These are phyloP conservation scores for Anarsia innoxiella DNA, from an alignment of 2,888 invertebrate genomes.

Conservation along the genomic window DNA sequence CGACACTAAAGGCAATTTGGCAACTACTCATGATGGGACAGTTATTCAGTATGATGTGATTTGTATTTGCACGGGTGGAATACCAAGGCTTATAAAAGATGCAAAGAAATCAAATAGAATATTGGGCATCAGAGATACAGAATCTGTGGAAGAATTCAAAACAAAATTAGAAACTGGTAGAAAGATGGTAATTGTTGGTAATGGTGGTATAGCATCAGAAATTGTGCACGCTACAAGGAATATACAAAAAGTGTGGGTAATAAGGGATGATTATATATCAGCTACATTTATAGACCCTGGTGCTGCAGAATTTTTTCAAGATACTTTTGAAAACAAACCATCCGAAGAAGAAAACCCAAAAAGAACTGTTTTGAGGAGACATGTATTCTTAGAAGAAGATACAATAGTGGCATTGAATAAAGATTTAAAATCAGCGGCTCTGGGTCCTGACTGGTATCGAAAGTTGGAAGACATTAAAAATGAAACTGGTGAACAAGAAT, in stretches of 20 bases:
- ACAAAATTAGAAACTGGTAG: conserved; percentile 79
- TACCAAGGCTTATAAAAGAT: conserved; percentile 83
- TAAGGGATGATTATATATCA: conserved; percentile 94
- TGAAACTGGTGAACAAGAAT: conserved; percentile 65
- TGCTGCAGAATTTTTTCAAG: conserved; percentile 93
- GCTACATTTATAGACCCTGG: conserved; percentile 97
- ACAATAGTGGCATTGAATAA: conserved; percentile 46
- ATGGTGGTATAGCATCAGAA: conserved; percentile 99
- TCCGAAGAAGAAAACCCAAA: conserved; percentile 24
- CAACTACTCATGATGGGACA: conserved; percentile 72
- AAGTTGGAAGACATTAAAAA: conserved; percentile 75
- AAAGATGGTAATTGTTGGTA: conserved; percentile 91
- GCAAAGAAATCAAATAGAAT: conserved; percentile 78
- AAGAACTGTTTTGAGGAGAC: conserved; percentile 71
- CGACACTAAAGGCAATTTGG: conserved; percentile 65
- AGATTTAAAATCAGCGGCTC: conserved; percentile 85
- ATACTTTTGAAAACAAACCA: conserved; percentile 42
- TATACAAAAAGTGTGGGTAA: conserved; percentile 93
- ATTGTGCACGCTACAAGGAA: conserved; percentile 90
- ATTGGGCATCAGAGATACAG: conserved; percentile 94
- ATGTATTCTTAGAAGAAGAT: conserved; percentile 79
- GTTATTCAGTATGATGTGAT: conserved; percentile 83
- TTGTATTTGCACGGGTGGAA: conserved; percentile 94
- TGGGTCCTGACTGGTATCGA: conserved; percentile 97
- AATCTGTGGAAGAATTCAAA: conserved; percentile 89